Evolutionary conservation across 2,888 invertebrate species (phyloP), one percentile per base, ranked within the genome.

Genomic region (Troglohyphantes excavatus): DNA sequence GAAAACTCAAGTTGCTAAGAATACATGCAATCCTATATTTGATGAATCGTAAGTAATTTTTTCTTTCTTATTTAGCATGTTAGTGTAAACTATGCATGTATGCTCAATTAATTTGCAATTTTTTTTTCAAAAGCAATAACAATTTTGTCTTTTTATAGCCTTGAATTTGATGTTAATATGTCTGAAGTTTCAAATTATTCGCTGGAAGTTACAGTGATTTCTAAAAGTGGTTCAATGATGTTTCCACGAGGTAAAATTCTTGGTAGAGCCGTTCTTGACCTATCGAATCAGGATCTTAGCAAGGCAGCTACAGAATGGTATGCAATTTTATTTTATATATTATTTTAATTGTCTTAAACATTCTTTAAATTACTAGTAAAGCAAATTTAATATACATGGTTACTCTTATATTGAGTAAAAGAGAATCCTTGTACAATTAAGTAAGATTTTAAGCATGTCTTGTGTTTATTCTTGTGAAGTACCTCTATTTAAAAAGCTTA

Each of bases 21-120:
- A 98, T 93, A 97, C 96, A 93, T 97, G 97, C 93, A 97, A 97
- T 95, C 98, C 98, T 0, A 95, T 96, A 29, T 98, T 96, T 93
- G 98, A 98, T 93, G 97, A 98, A 93, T 96, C 91, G 91, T 91
- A 90, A 87, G 91, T 88, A 86, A 27, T 65, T 27, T 59, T 0
- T 2, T n/a, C 9, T 39, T 7, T 39, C 1, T 11, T 39, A 11
- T 39, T 1, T 39, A 2, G 29, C 29, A 17, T 59, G 17, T 2
- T 67, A 46, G 7, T 13, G 29, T 19, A 26, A 19, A 46, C 9
- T 70, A 13, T 33, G 11, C 53, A 3, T 13, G 1, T 17, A 75
- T 75, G 11, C 11, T 63, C 21, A 2, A 21, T 21, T 46, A 33
- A 9, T 23, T 27, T 23, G 19, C n/a, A 3, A 53, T 73, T 53